Percentiles rank a stretch among this genome's conserved stretches.
Evolutionary conservation across 2,113 vertebrate genomes (phyloP).

Genomic region (Bubo bubo): DNA sequence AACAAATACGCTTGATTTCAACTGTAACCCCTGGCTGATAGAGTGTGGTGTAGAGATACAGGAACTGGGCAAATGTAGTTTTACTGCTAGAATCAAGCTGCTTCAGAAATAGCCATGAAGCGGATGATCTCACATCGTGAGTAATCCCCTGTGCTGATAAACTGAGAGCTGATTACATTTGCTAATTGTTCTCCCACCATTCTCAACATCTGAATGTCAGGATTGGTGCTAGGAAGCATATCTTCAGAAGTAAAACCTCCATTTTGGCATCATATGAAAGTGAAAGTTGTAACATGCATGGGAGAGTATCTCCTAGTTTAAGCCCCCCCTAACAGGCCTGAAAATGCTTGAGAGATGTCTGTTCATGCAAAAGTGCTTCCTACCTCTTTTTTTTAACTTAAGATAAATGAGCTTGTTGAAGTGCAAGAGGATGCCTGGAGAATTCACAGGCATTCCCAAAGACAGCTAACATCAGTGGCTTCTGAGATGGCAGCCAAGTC

Average conservation of each 20-base stretch:
- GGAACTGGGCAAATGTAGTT: background rate
- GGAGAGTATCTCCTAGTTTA: background rate
- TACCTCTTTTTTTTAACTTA: background rate
- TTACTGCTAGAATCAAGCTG: background rate
- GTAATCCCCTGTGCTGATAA: background rate
- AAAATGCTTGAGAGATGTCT: background rate
- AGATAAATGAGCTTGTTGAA: background rate
- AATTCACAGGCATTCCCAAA: background rate
- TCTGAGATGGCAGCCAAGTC: background rate
- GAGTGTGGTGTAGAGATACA: background rate
- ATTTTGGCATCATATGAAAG: background rate
- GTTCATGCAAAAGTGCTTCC: background rate
- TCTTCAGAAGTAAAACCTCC: background rate
- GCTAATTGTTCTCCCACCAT: background rate
- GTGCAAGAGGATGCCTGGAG: background rate
- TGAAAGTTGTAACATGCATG: background rate
- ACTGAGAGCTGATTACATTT: background rate
- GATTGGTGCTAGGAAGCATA: background rate
- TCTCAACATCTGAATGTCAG: background rate
- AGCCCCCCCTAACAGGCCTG: background rate
- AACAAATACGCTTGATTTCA: background rate
- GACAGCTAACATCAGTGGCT: background rate
- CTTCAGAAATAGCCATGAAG: background rate
- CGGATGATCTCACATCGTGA: background rate
- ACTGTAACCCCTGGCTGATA: background rate